phyloP scores from a whole-genome alignment of 2,797 vertebrate species.

The Myotis pilosus region DNA sequence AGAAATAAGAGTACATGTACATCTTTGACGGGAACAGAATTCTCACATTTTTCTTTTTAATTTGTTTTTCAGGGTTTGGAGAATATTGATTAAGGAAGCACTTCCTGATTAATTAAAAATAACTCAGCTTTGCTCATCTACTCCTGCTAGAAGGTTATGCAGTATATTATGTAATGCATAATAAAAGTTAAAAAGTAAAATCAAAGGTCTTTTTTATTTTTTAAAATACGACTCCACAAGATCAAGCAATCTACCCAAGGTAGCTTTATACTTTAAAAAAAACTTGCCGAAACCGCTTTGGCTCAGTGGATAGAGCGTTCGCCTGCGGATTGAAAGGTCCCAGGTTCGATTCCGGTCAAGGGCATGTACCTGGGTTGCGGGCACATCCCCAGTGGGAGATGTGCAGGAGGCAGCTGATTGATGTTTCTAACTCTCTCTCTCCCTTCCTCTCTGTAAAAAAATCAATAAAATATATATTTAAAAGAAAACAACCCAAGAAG shows the following conservation, averaged over 20 bases:
- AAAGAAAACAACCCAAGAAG: not conserved
- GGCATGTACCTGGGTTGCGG: no score
- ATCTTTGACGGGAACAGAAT: slow-evolving; percentile 10
- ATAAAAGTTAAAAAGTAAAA: slow-evolving; percentile 66
- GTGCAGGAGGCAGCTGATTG: no score
- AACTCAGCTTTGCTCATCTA: slow-evolving; percentile 31
- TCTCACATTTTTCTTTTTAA: slow-evolving; percentile 49
- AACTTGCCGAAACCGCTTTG: no score
- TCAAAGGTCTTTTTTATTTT: not conserved
- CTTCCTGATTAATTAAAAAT: slow-evolving; percentile 39
- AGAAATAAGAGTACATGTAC: not conserved
- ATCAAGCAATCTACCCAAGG: not conserved
- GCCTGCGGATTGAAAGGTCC: no score
- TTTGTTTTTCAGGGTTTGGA: slow-evolving; percentile 91
- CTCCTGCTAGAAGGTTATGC: not conserved
- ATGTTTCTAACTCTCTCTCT: no score
- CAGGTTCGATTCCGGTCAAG: no score
- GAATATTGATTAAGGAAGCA: slow-evolving; percentile 88
- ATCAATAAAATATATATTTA: no score
- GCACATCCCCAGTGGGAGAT: no score
- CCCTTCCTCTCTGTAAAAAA: no score
- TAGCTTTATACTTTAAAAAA: slow-evolving; percentile 6
- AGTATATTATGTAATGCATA: slow-evolving; percentile 48
- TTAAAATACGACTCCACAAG: not conserved
- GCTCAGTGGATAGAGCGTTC: no score